These are phyloP conservation scores for Platichthys stellatus DNA, from an alignment of 2,113 vertebrate genomes.

Conservation along the genomic window DNA sequence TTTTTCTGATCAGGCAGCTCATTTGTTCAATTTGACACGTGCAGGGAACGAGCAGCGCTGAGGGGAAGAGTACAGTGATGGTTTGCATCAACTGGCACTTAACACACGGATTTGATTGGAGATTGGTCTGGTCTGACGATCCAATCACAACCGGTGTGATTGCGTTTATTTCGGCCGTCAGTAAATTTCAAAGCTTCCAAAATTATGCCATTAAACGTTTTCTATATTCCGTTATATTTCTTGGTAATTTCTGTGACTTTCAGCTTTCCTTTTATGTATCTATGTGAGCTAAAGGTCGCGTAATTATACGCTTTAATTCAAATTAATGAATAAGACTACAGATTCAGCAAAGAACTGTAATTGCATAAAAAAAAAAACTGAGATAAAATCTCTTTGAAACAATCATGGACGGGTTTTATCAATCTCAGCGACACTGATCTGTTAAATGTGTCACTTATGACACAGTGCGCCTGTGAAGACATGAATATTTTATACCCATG, in stretches of 20 bases:
- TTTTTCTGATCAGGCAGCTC: conserved; percentile 32
- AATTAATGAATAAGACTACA: neutral
- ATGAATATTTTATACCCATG: conserved; percentile 24
- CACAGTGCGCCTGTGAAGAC: conserved; percentile 2
- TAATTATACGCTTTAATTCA: neutral
- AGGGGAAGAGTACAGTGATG: neutral
- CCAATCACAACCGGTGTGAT: neutral
- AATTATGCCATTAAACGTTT: neutral
- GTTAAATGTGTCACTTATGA: conserved; percentile 21
- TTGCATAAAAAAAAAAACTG: conserved; percentile 16
- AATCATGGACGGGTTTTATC: neutral
- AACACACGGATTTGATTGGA: neutral
- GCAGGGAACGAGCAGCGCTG: neutral
- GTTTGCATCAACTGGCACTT: conserved; percentile 11
- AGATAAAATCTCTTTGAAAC: neutral
- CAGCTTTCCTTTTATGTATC: neutral
- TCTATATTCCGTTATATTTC: neutral
- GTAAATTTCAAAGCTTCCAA: too few species aligned
- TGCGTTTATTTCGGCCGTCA: neutral
- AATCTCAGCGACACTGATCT: neutral
- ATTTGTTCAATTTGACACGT: conserved; percentile 18
- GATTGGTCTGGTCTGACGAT: neutral
- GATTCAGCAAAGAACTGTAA: neutral
- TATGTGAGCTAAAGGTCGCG: neutral
- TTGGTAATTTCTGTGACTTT: too few species aligned